Percentiles rank a stretch among this genome's conserved stretches.
These are phyloP conservation scores for Eurypyga helias DNA, from an alignment of 2,113 vertebrate genomes.

Conservation along the genomic window DNA sequence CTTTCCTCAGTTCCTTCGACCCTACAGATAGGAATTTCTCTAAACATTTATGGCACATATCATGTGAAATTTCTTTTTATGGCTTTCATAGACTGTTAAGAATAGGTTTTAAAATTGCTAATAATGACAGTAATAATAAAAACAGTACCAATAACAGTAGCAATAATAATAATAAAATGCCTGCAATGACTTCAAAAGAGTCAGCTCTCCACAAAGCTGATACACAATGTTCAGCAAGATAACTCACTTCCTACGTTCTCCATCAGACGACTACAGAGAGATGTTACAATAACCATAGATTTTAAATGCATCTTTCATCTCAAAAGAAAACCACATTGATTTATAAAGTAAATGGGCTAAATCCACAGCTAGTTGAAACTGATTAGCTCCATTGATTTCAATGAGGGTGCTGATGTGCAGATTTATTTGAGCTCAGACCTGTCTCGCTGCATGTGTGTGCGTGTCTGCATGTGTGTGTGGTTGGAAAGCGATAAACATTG, in stretches of 20 bases:
- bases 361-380: not conserved
- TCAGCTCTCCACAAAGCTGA: not conserved
- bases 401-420: not conserved
- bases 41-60: not conserved
- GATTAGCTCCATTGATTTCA: constrained; percentile 20
- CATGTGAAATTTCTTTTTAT: not conserved
- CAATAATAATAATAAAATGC: not conserved
- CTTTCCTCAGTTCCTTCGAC: not conserved
- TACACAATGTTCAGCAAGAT: not conserved
- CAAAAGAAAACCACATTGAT: constrained; percentile 14
- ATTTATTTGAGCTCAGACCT: not conserved
- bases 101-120: not conserved
- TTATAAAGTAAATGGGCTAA: constrained; percentile 11
- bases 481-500: not conserved
- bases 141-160: not conserved
- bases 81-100: constrained; percentile 1
- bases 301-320: not conserved
- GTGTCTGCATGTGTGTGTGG: not conserved
- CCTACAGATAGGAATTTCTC: not conserved
- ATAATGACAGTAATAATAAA: constrained; percentile 5
- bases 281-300: not conserved
- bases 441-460: not conserved
- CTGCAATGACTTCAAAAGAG: not conserved
- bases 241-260: not conserved
- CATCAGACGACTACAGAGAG: not conserved